Evolutionary conservation across 35 echinoderm and acorn worm species (phyloP).

Genomic region (Holothuria glaberrima): DNA sequence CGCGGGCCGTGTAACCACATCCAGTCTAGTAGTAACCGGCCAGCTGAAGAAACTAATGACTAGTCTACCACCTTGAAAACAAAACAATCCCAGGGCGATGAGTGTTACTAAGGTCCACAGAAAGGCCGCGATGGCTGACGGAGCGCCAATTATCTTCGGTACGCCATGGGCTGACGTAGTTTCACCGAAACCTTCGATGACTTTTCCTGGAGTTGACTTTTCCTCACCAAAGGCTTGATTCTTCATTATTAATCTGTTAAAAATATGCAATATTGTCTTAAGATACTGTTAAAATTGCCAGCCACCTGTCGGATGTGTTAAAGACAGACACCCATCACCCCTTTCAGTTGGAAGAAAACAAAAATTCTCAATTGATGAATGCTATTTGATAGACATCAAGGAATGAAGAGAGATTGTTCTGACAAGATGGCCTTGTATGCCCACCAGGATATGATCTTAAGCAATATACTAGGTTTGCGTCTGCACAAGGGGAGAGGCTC

Average conservation of each 20-base stretch:
- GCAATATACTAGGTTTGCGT: too few species aligned
- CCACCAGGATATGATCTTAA: too few species aligned
- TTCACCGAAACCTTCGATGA: constrained; percentile 63
- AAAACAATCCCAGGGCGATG: constrained; percentile 51
- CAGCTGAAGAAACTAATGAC: constrained; percentile 51
- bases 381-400: too few species aligned
- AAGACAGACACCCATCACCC: too few species aligned
- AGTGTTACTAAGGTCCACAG: constrained; percentile 68
- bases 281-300: too few species aligned
- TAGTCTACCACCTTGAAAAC: constrained; percentile 65
- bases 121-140: constrained; percentile 39
- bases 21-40: constrained; percentile 69
- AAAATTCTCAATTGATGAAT: too few species aligned
- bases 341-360: too few species aligned
- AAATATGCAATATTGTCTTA: too few species aligned
- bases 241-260: neutral
- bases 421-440: too few species aligned
- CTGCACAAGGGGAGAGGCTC: too few species aligned
- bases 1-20: constrained; percentile 64
- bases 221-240: constrained; percentile 1
- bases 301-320: too few species aligned
- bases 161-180: constrained; percentile 81
- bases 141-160: constrained; percentile 69
- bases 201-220: constrained; percentile 9
- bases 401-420: too few species aligned